Evolutionary conservation across 2,888 invertebrate genomes (phyloP).

Genomic region (Bimastos eiseni): DNA sequence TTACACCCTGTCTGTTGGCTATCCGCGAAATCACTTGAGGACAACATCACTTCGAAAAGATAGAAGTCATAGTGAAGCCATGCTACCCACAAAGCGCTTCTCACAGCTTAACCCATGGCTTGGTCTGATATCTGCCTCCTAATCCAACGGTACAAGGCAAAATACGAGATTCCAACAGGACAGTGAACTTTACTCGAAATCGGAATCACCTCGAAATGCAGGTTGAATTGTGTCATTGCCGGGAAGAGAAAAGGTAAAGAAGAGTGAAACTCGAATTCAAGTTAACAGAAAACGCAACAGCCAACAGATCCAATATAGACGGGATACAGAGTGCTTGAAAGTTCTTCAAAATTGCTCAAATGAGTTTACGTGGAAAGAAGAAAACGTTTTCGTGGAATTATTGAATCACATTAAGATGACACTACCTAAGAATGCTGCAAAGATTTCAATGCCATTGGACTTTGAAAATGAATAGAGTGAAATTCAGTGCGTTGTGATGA

Average conservation of each 20-base stretch:
- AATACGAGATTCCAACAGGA: not conserved
- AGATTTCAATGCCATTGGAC: not conserved
- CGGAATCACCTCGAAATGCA: not conserved
- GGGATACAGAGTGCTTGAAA: not conserved
- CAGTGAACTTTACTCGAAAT: not conserved
- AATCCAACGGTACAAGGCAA: not conserved
- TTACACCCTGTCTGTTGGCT: not conserved
- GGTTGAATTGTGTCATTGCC: not conserved
- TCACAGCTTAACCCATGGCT: too few species aligned
- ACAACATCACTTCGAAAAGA: not conserved
- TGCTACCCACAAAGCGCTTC: too few species aligned
- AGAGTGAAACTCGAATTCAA: conserved; percentile 17
- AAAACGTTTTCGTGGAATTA: not conserved
- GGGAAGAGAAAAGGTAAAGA: not conserved
- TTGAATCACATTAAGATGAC: not conserved
- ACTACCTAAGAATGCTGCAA: not conserved
- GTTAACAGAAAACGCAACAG: not conserved
- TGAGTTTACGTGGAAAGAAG: not conserved
- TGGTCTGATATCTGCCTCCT: not conserved
- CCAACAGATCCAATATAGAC: not conserved
- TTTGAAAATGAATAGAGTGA: not conserved
- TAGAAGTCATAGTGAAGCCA: not conserved
- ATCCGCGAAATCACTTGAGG: not conserved
- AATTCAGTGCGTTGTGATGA: conserved; percentile 7
- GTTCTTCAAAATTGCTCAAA: not conserved